A percentile compares a stretch with the other conserved stretches of the same genome.
Evolutionary conservation across 1,140 invertebrate genomes (phyloP).

Genomic region (Diploscapter pachys): DNA sequence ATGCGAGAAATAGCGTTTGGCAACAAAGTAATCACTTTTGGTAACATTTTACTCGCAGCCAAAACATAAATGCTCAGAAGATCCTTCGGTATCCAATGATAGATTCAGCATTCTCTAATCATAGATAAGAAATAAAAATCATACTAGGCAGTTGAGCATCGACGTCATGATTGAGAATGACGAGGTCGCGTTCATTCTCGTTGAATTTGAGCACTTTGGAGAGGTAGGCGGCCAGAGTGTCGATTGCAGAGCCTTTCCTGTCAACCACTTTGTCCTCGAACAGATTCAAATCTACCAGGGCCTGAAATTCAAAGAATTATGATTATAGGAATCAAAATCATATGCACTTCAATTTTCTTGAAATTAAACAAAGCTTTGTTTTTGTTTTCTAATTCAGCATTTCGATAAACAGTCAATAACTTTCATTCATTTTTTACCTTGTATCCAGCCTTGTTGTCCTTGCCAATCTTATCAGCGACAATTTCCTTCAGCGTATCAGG

Average conservation of each 20-base stretch:
- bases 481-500: slow-evolving; percentile 84
- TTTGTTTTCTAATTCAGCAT: too few species aligned
- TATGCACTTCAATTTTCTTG: too few species aligned
- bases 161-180: slow-evolving; percentile 88
- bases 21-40: too few species aligned
- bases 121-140: background rate
- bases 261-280: slow-evolving; percentile 78
- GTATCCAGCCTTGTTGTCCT: slow-evolving; percentile 59
- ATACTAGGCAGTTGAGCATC: slow-evolving; percentile 86
- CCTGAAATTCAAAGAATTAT: background rate
- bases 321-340: too few species aligned
- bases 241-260: slow-evolving; percentile 74
- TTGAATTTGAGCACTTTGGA: slow-evolving; percentile 77
- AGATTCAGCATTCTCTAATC: too few species aligned
- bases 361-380: too few species aligned
- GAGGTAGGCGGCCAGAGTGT: slow-evolving; percentile 83
- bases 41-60: too few species aligned
- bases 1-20: too few species aligned
- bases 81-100: too few species aligned
- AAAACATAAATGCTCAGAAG: too few species aligned
- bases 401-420: too few species aligned
- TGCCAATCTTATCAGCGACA: slow-evolving; percentile 72
- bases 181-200: slow-evolving; percentile 82
- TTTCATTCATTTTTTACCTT: too few species aligned
- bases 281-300: slow-evolving; percentile 70